phyloP scores from a whole-genome alignment of 2,888 invertebrate species.

The Liopterus haemorrhoidalis region DNA sequence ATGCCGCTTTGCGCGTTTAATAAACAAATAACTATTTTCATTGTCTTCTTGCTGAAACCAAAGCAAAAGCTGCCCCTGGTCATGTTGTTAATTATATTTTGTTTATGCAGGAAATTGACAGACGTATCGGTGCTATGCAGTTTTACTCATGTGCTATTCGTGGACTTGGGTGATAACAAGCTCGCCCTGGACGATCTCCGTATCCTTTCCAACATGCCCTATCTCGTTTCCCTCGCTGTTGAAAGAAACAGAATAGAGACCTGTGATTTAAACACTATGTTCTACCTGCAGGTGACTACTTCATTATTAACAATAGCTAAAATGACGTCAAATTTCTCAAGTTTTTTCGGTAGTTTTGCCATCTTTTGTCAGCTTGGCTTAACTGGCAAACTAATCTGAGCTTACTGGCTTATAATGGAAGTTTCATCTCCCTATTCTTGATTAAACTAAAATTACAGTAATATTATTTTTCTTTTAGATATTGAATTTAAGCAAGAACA shows the following conservation, averaged over 20 bases:
- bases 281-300: constrained; percentile 52
- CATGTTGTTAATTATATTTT: no score
- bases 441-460: constrained; percentile 1
- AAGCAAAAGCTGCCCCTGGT: no score
- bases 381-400: not conserved
- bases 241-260: constrained; percentile 51
- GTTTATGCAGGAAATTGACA: constrained; percentile 48
- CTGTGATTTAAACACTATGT: constrained; percentile 48
- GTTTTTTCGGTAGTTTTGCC: no score
- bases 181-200: constrained; percentile 48
- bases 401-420: no score
- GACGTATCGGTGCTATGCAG: constrained; percentile 48
- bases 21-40: no score
- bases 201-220: constrained; percentile 49
- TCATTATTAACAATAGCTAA: not conserved
- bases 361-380: not conserved
- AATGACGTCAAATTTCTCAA: not conserved
- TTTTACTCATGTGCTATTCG: constrained; percentile 53
- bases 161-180: constrained; percentile 54
- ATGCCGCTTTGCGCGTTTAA: no score
- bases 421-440: no score
- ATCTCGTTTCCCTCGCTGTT: constrained; percentile 52
- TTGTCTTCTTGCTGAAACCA: no score
- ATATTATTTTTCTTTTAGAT: constrained; percentile 47
- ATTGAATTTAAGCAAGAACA: constrained; percentile 51